A percentile compares a stretch with the other conserved stretches of the same genome.
Evolutionary conservation across 2,888 invertebrate species (phyloP).

Genomic region (Brachylomia viminalis): DNA sequence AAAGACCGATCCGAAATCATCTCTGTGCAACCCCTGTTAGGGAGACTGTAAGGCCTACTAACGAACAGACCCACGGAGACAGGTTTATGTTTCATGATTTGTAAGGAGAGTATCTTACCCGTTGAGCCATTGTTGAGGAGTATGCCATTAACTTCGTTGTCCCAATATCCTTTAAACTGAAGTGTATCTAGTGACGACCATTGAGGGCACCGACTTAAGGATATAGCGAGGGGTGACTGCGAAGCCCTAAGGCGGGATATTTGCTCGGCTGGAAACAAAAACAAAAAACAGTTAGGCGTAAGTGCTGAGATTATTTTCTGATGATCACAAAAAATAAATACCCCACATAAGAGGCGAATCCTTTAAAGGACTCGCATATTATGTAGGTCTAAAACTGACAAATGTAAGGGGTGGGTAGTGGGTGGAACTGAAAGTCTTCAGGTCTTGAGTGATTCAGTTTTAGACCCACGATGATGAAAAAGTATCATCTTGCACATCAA

Average conservation of each 20-base stretch:
- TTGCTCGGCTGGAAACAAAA: conserved; percentile 81
- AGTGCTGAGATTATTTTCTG: background rate
- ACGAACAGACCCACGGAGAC: background rate
- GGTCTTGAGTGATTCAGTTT: background rate
- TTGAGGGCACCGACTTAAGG: conserved; percentile 83
- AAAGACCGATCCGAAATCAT: background rate
- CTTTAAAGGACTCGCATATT: background rate
- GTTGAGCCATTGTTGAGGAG: conserved; percentile 93
- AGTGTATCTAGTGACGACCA: conserved; percentile 90
- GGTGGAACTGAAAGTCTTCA: background rate
- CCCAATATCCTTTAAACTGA: conserved; percentile 91
- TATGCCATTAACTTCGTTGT: conserved; percentile 89
- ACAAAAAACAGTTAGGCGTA: background rate
- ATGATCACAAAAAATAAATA: background rate
- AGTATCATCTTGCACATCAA: background rate
- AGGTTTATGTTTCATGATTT: background rate
- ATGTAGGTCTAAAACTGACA: background rate
- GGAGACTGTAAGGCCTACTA: background rate
- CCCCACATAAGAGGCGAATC: no score
- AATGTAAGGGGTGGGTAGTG: background rate
- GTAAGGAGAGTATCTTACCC: conserved; percentile 80
- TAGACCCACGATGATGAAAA: no score
- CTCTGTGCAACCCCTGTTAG: background rate
- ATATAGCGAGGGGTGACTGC: conserved; percentile 92
- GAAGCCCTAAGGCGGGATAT: conserved; percentile 86